Evolutionary conservation across 2,113 vertebrate genomes (phyloP).

Genomic region (Silurus meridionalis): DNA sequence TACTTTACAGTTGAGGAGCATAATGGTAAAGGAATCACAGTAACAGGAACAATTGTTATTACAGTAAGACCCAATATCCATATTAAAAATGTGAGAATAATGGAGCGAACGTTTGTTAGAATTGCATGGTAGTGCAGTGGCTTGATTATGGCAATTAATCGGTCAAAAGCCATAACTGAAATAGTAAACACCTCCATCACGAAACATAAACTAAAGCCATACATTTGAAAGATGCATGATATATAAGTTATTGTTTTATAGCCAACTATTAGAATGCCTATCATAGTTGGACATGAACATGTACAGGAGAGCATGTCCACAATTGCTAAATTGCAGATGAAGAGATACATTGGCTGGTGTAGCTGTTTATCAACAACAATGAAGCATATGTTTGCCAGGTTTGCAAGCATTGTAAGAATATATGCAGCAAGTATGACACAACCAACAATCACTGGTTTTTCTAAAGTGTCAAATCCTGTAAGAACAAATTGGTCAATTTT

Average conservation of each 20-base stretch:
- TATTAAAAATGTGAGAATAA: conserved; percentile 18
- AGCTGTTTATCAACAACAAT: conserved; percentile 47
- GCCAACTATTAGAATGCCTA: conserved; percentile 45
- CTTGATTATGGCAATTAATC: conserved; percentile 49
- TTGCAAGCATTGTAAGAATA: conserved; percentile 36
- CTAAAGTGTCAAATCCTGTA: conserved; percentile 50
- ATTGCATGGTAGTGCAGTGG: conserved; percentile 50
- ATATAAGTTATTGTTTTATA: conserved; percentile 47
- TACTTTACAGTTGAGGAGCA: conserved; percentile 47
- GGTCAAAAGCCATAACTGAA: conserved; percentile 53
- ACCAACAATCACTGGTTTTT: conserved; percentile 36
- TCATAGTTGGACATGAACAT: conserved; percentile 50
- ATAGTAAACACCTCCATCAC: conserved; percentile 57
- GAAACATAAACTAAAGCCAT: conserved; percentile 2
- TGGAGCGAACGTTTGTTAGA: conserved; percentile 41
- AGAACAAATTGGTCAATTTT: conserved; percentile 51
- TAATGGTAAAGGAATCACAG: conserved; percentile 39
- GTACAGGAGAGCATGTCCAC: conserved; percentile 53
- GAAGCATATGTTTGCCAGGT: conserved; percentile 44
- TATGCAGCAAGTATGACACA: conserved; percentile 43
- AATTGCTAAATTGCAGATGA: conserved; percentile 56
- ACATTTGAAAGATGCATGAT: conserved; percentile 51
- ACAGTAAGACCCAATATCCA: conserved; percentile 42
- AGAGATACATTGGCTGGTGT: conserved; percentile 60
- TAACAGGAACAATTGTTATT: conserved; percentile 22